Evolutionary conservation across 2,113 vertebrate species (phyloP).

Genomic region (Colius striatus): DNA sequence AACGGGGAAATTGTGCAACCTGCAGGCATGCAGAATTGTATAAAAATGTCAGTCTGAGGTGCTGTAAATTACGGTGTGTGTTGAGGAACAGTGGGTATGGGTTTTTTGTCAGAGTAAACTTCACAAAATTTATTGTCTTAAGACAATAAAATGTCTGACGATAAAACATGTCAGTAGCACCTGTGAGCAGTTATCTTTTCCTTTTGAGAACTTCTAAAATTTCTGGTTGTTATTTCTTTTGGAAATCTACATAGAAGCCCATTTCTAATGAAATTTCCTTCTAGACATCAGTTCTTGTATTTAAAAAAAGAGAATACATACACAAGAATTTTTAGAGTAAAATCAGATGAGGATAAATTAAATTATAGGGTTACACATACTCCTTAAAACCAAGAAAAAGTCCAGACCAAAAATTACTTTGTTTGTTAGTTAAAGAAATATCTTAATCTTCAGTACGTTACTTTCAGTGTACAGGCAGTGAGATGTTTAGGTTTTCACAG

Average conservation of each 20-base stretch:
- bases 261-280: neutral
- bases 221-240: neutral
- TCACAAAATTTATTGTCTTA: neutral
- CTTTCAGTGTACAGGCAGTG: neutral
- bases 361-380: neutral
- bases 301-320: fast-evolving
- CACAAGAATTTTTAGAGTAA: neutral
- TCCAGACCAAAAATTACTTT: neutral
- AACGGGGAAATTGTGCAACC: neutral
- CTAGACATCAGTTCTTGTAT: neutral
- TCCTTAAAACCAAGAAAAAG: neutral
- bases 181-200: neutral
- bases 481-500: neutral
- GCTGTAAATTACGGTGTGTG: neutral
- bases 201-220: neutral
- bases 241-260: neutral
- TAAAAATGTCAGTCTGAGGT: neutral
- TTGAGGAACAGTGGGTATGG: neutral
- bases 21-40: neutral
- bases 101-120: neutral
- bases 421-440: neutral
- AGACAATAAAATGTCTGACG: neutral
- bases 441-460: neutral
- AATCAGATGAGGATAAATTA: neutral
- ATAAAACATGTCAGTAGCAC: neutral